phyloP scores from a whole-genome alignment of 1,140 invertebrate species.

The Chrysoperla carnea region DNA sequence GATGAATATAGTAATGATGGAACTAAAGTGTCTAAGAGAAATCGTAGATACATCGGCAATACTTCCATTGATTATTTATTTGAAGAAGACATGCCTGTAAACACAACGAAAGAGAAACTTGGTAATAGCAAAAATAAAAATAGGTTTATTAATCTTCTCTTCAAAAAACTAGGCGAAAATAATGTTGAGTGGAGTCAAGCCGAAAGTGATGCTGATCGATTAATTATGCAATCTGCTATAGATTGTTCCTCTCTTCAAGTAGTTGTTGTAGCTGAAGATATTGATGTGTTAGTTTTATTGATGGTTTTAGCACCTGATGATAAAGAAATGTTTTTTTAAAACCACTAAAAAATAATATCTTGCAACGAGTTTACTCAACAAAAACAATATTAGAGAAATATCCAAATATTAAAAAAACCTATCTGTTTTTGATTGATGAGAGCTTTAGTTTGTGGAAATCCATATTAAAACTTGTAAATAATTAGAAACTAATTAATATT shows the following conservation, averaged over 20 bases:
- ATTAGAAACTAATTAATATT: too few species aligned
- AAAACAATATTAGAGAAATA: too few species aligned
- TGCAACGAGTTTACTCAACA: too few species aligned
- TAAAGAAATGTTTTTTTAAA: conserved; percentile 2
- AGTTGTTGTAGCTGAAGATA: conserved; percentile 4
- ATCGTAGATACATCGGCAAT: too few species aligned
- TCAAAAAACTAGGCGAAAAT: conserved; percentile 3
- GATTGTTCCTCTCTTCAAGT: conserved; percentile 3
- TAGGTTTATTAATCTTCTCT: conserved; percentile 5
- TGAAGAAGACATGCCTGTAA: conserved; percentile 4
- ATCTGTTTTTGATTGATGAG: too few species aligned
- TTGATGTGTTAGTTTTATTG: conserved; percentile 6
- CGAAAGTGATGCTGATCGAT: conserved; percentile 5
- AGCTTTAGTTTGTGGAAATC: too few species aligned
- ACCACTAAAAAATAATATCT: too few species aligned
- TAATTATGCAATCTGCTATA: conserved; percentile 4
- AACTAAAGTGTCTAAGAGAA: too few species aligned
- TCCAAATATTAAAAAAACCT: too few species aligned
- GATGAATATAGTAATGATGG: too few species aligned
- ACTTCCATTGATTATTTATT: too few species aligned
- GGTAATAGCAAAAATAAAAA: conserved; percentile 5
- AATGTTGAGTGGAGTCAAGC: conserved; percentile 3
- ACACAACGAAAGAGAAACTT: conserved; percentile 3
- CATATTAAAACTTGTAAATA: too few species aligned
- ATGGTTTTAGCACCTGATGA: conserved; percentile 3